Evolutionary conservation across 2,888 invertebrate species (phyloP).

Genomic region (Limnephilus rhombicus): DNA sequence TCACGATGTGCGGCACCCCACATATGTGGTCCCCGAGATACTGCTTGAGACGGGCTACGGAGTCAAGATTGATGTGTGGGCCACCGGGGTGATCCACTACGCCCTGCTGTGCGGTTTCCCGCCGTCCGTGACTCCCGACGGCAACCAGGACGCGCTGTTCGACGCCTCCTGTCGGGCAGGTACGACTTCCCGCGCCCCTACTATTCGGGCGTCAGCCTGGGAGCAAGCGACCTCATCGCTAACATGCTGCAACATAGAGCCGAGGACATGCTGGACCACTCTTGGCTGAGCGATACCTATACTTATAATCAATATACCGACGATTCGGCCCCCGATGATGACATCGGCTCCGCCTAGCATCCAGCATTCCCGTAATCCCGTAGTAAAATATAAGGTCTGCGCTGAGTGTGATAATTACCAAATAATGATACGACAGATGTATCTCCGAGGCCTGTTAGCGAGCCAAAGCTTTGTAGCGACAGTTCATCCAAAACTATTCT

Average conservation of each 20-base stretch:
- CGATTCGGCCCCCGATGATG: slow-evolving; percentile 61
- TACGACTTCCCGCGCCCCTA: slow-evolving; percentile 97
- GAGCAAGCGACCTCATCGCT: slow-evolving; percentile 93
- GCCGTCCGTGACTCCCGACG: slow-evolving; percentile 95
- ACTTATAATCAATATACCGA: slow-evolving; percentile 58
- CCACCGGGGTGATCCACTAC: slow-evolving; percentile 97
- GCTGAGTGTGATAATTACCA: slow-evolving; percentile 57
- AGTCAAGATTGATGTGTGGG: slow-evolving; percentile 98
- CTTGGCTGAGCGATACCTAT: slow-evolving; percentile 83
- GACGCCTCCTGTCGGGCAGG: slow-evolving; percentile 93
- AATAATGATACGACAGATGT: slow-evolving; percentile 41
- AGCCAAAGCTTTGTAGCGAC: not conserved
- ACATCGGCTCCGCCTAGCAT: slow-evolving; percentile 60
- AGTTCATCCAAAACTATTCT: too few species aligned
- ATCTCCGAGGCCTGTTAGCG: slow-evolving; percentile 13
- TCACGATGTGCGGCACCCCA: slow-evolving; percentile 99
- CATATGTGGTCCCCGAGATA: slow-evolving; percentile 99
- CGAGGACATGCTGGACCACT: slow-evolving; percentile 95
- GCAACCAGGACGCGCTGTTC: slow-evolving; percentile 97
- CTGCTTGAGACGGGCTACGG: slow-evolving; percentile 96
- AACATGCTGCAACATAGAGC: slow-evolving; percentile 95
- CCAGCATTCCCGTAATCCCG: not conserved
- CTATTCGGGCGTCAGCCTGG: slow-evolving; percentile 94
- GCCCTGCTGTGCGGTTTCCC: slow-evolving; percentile 98
- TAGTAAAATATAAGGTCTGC: not conserved